These are phyloP conservation scores for Salticus scenicus DNA, from an alignment of 2,888 invertebrate species.

Conservation along the genomic window DNA sequence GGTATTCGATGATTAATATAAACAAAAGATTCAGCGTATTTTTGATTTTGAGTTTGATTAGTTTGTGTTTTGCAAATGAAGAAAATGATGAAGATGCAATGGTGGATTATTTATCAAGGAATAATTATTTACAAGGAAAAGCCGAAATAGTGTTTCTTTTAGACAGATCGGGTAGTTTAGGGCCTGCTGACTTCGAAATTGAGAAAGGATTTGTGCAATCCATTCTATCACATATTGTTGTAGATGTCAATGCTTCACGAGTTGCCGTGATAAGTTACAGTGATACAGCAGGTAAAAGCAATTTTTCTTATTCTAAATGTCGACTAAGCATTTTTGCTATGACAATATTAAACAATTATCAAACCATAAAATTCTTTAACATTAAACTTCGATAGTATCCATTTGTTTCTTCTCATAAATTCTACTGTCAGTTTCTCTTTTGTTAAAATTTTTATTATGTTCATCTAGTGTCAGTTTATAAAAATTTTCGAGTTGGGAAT, in stretches of 20 bases:
- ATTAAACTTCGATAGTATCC: no score
- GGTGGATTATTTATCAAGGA: constrained; percentile 31
- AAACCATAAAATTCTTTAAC: no score
- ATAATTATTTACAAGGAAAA: constrained; percentile 30
- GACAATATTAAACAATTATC: no score
- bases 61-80: not conserved
- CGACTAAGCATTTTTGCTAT: no score
- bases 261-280: constrained; percentile 66
- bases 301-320: no score
- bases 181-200: constrained; percentile 54
- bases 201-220: constrained; percentile 65
- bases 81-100: constrained; percentile 33
- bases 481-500: no score
- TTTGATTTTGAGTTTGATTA: not conserved
- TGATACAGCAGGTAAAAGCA: constrained; percentile 48
- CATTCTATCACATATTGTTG: constrained; percentile 56
- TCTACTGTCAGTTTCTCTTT: no score
- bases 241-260: constrained; percentile 52
- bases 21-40: not conserved
- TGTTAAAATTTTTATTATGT: no score
- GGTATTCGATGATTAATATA: no score
- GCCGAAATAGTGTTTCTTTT: constrained; percentile 65
- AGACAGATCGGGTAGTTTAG: constrained; percentile 65
- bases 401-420: no score
- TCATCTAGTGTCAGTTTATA: no score